These are phyloP conservation scores for Volucella inflata DNA, from an alignment of 2,888 invertebrate genomes.

Conservation along the genomic window DNA sequence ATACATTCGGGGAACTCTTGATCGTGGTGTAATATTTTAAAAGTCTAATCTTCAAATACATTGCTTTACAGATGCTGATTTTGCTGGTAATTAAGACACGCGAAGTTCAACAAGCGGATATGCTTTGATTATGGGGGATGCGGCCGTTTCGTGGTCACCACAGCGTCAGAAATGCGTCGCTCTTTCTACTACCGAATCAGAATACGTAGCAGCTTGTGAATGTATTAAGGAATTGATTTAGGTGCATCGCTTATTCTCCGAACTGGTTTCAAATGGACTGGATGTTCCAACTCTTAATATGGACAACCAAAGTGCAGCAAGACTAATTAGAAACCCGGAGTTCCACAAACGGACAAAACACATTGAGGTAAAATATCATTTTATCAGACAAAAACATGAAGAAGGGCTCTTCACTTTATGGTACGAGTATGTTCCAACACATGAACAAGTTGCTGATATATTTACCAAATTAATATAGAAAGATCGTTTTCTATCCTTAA, in stretches of 20 bases:
- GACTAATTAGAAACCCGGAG: conserved; percentile 59
- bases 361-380: conserved; percentile 60
- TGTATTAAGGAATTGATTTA: conserved; percentile 77
- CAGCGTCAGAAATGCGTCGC: conserved; percentile 47
- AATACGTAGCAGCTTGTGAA: conserved; percentile 78
- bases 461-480: conserved; percentile 19
- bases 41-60: neutral
- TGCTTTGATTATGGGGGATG: conserved; percentile 19
- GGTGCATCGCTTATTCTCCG: conserved; percentile 14
- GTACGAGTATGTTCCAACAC: conserved; percentile 14
- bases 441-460: conserved; percentile 33
- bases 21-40: conserved; percentile 36
- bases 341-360: conserved; percentile 63
- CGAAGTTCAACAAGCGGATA: conserved; percentile 38
- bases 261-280: neutral
- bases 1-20: conserved; percentile 50
- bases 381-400: conserved; percentile 11
- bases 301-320: conserved; percentile 76
- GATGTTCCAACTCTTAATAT: conserved; percentile 65
- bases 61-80: conserved; percentile 49
- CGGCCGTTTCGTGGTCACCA: conserved; percentile 45
- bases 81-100: conserved; percentile 15
- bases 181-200: conserved; percentile 79
- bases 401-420: neutral
- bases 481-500: conserved; percentile 16